Conservation (phyloP, 2,797 vertebrate species). For the Tapera naevia region DNA sequence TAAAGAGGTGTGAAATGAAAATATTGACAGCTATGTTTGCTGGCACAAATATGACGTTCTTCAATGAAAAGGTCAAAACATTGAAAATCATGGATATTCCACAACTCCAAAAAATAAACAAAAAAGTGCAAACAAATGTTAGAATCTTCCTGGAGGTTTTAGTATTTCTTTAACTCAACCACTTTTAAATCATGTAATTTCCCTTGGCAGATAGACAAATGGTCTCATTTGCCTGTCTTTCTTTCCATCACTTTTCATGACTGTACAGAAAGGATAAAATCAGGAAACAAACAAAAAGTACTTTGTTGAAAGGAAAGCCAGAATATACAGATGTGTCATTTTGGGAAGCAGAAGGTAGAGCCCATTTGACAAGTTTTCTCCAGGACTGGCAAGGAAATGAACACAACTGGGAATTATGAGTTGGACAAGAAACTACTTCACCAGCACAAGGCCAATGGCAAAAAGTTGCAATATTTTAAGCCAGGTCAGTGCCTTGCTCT, state of each 20-base stretch:
- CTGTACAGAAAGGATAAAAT: background rate
- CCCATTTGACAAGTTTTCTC: background rate
- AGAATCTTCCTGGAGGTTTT: slow-evolving; percentile 24
- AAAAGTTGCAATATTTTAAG: background rate
- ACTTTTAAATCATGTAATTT: background rate
- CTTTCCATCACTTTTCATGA: background rate
- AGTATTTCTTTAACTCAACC: background rate
- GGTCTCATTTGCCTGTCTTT: background rate
- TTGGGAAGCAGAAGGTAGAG: background rate
- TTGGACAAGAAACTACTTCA: background rate
- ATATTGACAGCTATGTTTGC: slow-evolving; percentile 54
- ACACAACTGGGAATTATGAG: background rate
- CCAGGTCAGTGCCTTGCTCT: background rate
- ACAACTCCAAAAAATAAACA: slow-evolving; percentile 32
- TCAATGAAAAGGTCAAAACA: slow-evolving; percentile 39
- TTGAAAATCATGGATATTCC: slow-evolving; percentile 29
- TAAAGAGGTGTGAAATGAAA: slow-evolving; percentile 63
- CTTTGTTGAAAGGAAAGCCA: background rate
- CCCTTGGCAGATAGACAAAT: background rate
- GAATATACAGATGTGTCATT: background rate
- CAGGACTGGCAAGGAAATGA: background rate
- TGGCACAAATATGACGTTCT: slow-evolving; percentile 37
- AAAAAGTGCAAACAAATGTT: background rate
- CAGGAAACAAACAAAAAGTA: background rate
- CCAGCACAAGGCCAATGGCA: background rate